phyloP scores from a whole-genome alignment of 1,140 invertebrate genomes.

The Trichonephila clavata region DNA sequence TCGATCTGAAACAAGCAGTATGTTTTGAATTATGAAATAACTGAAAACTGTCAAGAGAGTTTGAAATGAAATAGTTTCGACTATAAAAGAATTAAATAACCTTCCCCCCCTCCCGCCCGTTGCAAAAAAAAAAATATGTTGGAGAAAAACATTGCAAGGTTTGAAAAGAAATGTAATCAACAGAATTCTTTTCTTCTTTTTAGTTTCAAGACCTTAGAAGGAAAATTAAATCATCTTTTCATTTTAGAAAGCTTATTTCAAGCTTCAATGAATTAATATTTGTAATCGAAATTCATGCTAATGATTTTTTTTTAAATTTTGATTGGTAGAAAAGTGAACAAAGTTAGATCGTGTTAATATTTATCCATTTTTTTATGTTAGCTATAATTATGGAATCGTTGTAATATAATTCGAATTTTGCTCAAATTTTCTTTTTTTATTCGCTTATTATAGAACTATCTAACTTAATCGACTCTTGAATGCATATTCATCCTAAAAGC shows the following conservation, averaged over 20 bases:
- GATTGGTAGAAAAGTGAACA: background rate
- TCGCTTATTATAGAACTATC: no score
- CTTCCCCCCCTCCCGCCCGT: no score
- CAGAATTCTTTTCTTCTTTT: background rate
- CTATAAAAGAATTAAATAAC: no score
- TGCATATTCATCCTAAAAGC: no score
- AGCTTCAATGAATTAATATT: background rate
- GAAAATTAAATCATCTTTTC: background rate
- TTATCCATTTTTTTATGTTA: no score
- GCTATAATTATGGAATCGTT: no score
- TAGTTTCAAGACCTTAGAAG: background rate
- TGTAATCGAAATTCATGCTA: background rate
- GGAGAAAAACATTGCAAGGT: no score
- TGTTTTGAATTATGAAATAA: background rate
- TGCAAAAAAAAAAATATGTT: no score
- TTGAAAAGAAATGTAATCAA: background rate
- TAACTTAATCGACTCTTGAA: no score
- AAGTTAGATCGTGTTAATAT: no score
- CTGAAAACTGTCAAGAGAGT: background rate
- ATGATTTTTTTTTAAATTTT: background rate
- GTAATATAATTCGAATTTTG: no score
- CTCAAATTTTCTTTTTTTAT: no score
- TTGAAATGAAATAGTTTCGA: background rate
- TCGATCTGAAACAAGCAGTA: background rate
- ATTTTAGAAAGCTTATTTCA: background rate